These are phyloP conservation scores for Podabrus alpinus DNA, from an alignment of 2,888 invertebrate species.

Conservation along the genomic window DNA sequence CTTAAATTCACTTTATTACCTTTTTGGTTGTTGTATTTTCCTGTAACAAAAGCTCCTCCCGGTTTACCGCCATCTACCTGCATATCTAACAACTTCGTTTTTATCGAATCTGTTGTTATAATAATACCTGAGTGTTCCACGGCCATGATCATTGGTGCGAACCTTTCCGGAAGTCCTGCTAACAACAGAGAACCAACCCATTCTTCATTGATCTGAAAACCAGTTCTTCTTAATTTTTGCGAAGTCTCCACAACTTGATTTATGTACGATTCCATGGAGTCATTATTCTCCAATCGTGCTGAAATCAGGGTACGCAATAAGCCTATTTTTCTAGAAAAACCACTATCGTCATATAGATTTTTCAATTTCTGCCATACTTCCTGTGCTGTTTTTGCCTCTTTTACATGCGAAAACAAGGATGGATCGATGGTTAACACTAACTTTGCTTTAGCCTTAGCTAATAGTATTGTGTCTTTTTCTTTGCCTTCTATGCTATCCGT, in stretches of 20 bases:
- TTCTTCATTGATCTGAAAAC: slow-evolving; percentile 40
- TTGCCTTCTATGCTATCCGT: slow-evolving; percentile 23
- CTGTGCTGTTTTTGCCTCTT: slow-evolving; percentile 20
- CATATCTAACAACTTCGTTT: slow-evolving; percentile 25
- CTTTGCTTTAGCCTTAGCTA: slow-evolving; percentile 39
- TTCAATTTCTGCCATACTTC: slow-evolving; percentile 36
- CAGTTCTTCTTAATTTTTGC: slow-evolving; percentile 38
- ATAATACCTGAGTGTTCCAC: slow-evolving; percentile 29
- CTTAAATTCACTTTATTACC: not conserved
- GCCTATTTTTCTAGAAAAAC: slow-evolving; percentile 40
- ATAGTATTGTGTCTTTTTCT: slow-evolving; percentile 20
- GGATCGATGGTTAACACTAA: slow-evolving; percentile 40
- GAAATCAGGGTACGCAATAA: slow-evolving; percentile 39
- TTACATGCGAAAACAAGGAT: slow-evolving; percentile 36
- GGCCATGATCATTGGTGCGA: slow-evolving; percentile 32
- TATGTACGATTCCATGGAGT: slow-evolving; percentile 39
- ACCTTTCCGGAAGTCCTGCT: slow-evolving; percentile 31
- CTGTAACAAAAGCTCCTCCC: slow-evolving; percentile 2
- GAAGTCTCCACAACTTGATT: slow-evolving; percentile 40
- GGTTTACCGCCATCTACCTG: not conserved
- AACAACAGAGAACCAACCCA: slow-evolving; percentile 41
- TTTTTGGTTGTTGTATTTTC: not conserved
- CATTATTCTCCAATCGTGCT: slow-evolving; percentile 37
- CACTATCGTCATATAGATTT: slow-evolving; percentile 39
- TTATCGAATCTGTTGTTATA: slow-evolving; percentile 24